A percentile compares a stretch with the other conserved stretches of the same genome.
These are phyloP conservation scores for Chaitophorus viminalis DNA, from an alignment of 2,888 invertebrate genomes.

Conservation along the genomic window DNA sequence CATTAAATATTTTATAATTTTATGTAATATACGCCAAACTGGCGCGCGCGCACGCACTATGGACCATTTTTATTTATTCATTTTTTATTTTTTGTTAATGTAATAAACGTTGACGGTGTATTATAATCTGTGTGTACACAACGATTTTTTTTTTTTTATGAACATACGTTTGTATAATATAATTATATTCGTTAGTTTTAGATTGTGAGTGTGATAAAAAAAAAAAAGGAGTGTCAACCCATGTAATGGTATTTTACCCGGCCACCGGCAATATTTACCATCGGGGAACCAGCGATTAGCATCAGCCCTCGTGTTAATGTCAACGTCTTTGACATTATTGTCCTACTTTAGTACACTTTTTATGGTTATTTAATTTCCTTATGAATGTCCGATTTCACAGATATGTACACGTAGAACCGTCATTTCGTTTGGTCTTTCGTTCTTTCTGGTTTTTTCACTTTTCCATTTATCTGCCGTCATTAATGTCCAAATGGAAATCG, in stretches of 20 bases:
- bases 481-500: constrained; percentile 4
- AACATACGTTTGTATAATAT: neutral
- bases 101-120: neutral
- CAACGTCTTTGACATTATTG: constrained; percentile 48
- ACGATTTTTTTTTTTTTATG: constrained; percentile 15
- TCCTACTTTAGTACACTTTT: constrained; percentile 32
- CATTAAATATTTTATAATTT: neutral
- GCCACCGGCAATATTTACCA: constrained; percentile 48
- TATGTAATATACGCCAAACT: neutral
- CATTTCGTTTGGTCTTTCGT: neutral
- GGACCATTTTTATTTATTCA: neutral
- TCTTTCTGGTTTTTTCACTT: neutral
- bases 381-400: constrained; percentile 34
- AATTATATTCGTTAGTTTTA: neutral
- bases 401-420: neutral
- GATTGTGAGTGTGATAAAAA: constrained; percentile 48
- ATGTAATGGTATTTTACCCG: constrained; percentile 39
- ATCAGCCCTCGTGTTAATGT: constrained; percentile 50
- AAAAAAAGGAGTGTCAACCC: constrained; percentile 42
- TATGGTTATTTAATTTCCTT: constrained; percentile 53
- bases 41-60: neutral
- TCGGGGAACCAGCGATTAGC: constrained; percentile 46
- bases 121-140: constrained; percentile 1
- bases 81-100: neutral
- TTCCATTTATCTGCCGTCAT: neutral